Evolutionary conservation across 2,888 invertebrate species (phyloP).

Genomic region (Peribatodes rhomboidaria): DNA sequence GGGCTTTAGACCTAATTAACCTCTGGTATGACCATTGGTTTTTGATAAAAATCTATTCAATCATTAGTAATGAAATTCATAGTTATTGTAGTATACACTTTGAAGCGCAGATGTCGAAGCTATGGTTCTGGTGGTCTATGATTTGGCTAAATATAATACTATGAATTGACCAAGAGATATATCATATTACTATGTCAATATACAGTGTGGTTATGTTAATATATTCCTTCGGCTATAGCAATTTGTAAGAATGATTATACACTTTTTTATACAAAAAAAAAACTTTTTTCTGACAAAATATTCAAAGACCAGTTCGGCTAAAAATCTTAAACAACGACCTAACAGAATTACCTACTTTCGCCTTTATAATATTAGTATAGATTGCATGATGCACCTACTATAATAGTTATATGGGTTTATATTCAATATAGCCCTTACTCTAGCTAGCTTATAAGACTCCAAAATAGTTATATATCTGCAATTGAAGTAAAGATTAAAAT

Average conservation of each 20-base stretch:
- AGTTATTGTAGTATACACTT: background rate
- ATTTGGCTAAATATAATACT: constrained; percentile 21
- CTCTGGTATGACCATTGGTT: constrained; percentile 14
- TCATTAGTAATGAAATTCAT: constrained; percentile 8
- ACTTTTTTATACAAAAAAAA: too few relatives aligned
- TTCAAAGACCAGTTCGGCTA: too few relatives aligned
- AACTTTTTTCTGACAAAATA: too few relatives aligned
- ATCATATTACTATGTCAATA: constrained; percentile 19
- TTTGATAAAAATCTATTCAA: constrained; percentile 7
- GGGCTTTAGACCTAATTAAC: constrained; percentile 1
- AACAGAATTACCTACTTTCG: too few relatives aligned
- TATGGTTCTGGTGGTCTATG: constrained; percentile 6
- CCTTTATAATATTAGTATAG: too few relatives aligned
- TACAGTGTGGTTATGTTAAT: background rate
- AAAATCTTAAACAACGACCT: too few relatives aligned
- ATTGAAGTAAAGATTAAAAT: background rate
- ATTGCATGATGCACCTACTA: too few relatives aligned
- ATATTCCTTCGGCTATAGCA: background rate
- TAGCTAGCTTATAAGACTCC: too few relatives aligned
- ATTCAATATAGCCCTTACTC: too few relatives aligned
- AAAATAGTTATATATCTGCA: too few relatives aligned
- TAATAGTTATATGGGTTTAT: too few relatives aligned
- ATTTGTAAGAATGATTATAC: too few relatives aligned
- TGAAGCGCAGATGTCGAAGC: constrained; percentile 13
- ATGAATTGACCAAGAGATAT: constrained; percentile 27